Conservation (phyloP, 2,113 vertebrate species). For the Gallinago undulata region DNA sequence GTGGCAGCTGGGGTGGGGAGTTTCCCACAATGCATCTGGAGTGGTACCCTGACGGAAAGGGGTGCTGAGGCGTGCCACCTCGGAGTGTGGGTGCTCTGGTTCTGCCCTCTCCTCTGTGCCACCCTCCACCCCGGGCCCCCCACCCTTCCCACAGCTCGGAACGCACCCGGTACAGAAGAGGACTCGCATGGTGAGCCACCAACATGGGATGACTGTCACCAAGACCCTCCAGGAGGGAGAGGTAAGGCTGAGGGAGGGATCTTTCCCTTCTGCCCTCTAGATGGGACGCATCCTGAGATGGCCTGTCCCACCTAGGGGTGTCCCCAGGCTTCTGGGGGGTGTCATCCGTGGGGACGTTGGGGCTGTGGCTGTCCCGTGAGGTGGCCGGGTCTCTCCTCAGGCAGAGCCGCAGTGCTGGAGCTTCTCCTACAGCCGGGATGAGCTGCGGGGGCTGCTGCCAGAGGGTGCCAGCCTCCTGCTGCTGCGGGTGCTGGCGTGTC, state of each 20-base stretch:
- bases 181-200: constrained; percentile 72
- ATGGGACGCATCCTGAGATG: not conserved
- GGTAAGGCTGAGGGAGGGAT: constrained; percentile 68
- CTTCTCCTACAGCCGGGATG: constrained; percentile 55
- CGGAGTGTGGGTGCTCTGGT: not conserved
- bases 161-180: constrained; percentile 75
- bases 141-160: constrained; percentile 67
- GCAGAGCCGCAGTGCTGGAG: constrained; percentile 70
- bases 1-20: not conserved
- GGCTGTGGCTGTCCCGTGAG: not conserved
- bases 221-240: constrained; percentile 77
- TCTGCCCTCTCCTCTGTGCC: not conserved
- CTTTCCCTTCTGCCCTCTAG: not conserved
- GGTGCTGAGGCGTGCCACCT: not conserved
- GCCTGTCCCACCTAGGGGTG: not conserved
- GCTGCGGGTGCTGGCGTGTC: constrained; percentile 81
- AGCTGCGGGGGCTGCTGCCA: constrained; percentile 78
- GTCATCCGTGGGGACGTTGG: not conserved
- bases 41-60: not conserved
- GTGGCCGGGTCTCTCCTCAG: not conserved
- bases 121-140: not conserved
- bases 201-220: constrained; percentile 72
- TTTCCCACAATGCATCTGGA: not conserved
- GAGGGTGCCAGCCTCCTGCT: constrained; percentile 86
- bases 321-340: not conserved